A percentile compares a stretch with the other conserved stretches of the same genome.
These are phyloP conservation scores for Siniperca undulata DNA, from an alignment of 2,797 vertebrate genomes.

Conservation along the genomic window DNA sequence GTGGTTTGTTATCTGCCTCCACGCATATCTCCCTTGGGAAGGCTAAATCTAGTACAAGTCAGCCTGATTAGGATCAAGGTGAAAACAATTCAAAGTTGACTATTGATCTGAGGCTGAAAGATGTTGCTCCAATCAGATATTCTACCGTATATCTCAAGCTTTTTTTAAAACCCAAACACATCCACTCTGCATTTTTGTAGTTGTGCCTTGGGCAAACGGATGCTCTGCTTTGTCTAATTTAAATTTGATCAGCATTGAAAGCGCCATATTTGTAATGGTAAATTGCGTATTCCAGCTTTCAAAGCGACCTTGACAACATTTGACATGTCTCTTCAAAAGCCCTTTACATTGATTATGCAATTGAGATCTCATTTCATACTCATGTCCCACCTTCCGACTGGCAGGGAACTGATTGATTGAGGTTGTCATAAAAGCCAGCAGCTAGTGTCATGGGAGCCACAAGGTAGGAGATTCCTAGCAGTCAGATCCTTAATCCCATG, in stretches of 20 bases:
- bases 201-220: conserved; percentile 14
- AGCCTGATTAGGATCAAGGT: conserved; percentile 63
- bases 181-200: conserved; percentile 20
- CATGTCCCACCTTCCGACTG: conserved; percentile 52
- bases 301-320: conserved; percentile 62
- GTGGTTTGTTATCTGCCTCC: conserved; percentile 38
- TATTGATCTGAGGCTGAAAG: conserved; percentile 66
- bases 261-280: conserved; percentile 22
- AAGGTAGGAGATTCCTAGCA: conserved; percentile 60
- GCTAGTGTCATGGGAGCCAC: conserved; percentile 62
- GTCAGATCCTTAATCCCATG: conserved; percentile 69
- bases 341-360: conserved; percentile 63
- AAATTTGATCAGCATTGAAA: conserved; percentile 42
- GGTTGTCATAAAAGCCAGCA: conserved; percentile 74
- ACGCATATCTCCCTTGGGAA: conserved; percentile 19
- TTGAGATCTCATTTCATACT: conserved; percentile 63
- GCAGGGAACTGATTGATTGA: conserved; percentile 70
- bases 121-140: conserved; percentile 50
- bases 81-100: conserved; percentile 62
- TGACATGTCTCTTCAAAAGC: conserved; percentile 48
- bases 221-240: conserved; percentile 39
- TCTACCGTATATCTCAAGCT: conserved; percentile 14
- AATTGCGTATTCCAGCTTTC: conserved; percentile 38
- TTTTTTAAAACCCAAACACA: conserved; percentile 23
- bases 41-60: conserved; percentile 39